Percentiles rank a stretch among this genome's conserved stretches.
phyloP scores from a whole-genome alignment of 2,113 vertebrate genomes.

The Trochalopteron elliotii region DNA sequence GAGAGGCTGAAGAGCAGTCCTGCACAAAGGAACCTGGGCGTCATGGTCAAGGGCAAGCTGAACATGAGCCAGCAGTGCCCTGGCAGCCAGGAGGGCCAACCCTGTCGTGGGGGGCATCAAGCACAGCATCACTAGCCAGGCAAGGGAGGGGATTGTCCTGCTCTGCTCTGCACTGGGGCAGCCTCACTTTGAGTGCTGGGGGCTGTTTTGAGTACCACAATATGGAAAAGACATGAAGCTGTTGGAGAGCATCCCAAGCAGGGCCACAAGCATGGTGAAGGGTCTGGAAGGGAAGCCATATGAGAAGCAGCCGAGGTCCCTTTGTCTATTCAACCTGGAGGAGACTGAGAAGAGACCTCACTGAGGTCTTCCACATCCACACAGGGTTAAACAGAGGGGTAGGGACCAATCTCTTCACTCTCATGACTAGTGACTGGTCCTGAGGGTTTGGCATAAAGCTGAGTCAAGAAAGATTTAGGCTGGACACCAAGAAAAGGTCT shows the following conservation, averaged over 20 bases:
- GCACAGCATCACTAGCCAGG: fast-evolving
- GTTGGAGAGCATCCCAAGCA: not conserved
- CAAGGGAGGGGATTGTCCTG: not conserved
- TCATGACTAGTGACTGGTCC: not conserved
- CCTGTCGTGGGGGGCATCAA: not conserved
- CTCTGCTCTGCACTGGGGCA: not conserved
- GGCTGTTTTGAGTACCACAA: not conserved
- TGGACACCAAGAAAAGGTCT: not conserved
- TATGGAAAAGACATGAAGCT: not conserved
- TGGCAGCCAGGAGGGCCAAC: not conserved
- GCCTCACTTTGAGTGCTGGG: fast-evolving
- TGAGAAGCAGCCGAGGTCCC: not conserved
- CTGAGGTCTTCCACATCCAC: not conserved
- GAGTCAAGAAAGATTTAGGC: not conserved
- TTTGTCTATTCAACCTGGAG: not conserved
- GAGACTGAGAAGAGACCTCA: not conserved
- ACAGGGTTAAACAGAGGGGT: not conserved
- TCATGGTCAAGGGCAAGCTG: fast-evolving
- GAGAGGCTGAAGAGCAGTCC: not conserved
- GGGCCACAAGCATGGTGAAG: not conserved
- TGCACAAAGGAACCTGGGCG: fast-evolving
- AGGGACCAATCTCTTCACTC: fast-evolving
- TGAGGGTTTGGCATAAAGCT: not conserved
- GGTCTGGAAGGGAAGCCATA: fast-evolving
- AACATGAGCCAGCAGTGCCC: not conserved